phyloP scores from a whole-genome alignment of 2,797 vertebrate species.

The Micropoecilia bifurca region DNA sequence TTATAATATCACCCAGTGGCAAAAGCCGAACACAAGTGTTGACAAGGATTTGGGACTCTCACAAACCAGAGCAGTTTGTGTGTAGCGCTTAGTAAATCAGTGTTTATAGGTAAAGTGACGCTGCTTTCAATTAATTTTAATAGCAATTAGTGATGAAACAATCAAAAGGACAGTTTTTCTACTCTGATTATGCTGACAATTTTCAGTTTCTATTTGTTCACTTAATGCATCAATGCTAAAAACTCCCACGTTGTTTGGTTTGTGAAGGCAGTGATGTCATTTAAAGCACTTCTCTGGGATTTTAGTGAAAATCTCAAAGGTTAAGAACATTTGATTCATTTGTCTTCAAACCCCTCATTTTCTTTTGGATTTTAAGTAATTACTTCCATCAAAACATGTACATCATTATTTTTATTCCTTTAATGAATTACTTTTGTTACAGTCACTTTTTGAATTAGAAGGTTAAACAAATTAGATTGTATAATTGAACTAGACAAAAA shows the following conservation, averaged over 20 bases:
- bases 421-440: neutral
- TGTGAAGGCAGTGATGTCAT: neutral
- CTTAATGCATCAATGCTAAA: neutral
- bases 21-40: constrained; percentile 63
- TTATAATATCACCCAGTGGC: constrained; percentile 55
- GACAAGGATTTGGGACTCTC: constrained; percentile 47
- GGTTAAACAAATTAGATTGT: neutral
- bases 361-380: neutral
- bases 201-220: neutral
- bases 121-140: constrained; percentile 21
- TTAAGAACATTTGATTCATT: neutral
- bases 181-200: neutral
- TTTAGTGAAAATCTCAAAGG: neutral
- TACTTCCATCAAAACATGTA: neutral
- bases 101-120: constrained; percentile 11
- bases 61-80: constrained; percentile 29
- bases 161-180: neutral
- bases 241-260: neutral
- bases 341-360: neutral
- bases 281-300: neutral
- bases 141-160: neutral
- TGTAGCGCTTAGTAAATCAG: constrained; percentile 9
- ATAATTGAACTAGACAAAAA: neutral
- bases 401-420: neutral
- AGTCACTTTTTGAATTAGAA: neutral